phyloP scores from a whole-genome alignment of 2,888 invertebrate genomes.

The Sinelater perroti region DNA sequence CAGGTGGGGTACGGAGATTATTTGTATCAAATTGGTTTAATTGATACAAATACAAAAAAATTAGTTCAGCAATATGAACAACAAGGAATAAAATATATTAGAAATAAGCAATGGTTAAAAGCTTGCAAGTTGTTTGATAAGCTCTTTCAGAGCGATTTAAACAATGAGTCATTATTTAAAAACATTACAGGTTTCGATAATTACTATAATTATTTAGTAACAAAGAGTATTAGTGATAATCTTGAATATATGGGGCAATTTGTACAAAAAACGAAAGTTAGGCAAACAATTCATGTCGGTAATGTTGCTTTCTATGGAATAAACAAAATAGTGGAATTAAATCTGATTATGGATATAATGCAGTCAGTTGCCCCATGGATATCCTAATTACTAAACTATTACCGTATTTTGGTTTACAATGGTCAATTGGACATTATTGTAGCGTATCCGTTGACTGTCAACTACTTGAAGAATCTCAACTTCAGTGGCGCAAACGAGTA shows the following conservation, averaged over 20 bases:
- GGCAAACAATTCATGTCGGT: conserved; percentile 86
- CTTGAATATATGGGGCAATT: conserved; percentile 65
- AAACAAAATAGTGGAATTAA: conserved; percentile 71
- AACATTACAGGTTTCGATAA: too few relatives aligned
- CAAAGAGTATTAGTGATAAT: conserved; percentile 45
- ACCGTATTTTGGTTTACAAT: conserved; percentile 80
- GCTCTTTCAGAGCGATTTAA: too few relatives aligned
- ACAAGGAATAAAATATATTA: conserved; percentile 68
- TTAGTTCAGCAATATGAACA: conserved; percentile 74
- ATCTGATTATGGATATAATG: conserved; percentile 81
- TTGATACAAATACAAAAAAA: conserved; percentile 70
- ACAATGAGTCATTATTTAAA: too few relatives aligned
- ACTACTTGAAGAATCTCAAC: conserved; percentile 74
- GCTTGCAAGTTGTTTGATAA: conserved; percentile 79
- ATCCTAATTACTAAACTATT: conserved; percentile 70
- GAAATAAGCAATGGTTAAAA: conserved; percentile 69
- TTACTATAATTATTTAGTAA: conserved; percentile 77
- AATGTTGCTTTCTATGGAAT: conserved; percentile 72
- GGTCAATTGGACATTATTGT: conserved; percentile 91
- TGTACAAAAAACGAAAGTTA: too few relatives aligned
- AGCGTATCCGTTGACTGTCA: conserved; percentile 82
- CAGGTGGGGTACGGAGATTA: conserved; percentile 82
- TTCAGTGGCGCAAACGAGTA: conserved; percentile 73
- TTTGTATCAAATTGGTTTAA: conserved; percentile 78
- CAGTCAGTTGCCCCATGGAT: conserved; percentile 80